A percentile compares a stretch with the other conserved stretches of the same genome.
Conservation (phyloP, 2,888 invertebrate species). For the Oegoconia quadripuncta region DNA sequence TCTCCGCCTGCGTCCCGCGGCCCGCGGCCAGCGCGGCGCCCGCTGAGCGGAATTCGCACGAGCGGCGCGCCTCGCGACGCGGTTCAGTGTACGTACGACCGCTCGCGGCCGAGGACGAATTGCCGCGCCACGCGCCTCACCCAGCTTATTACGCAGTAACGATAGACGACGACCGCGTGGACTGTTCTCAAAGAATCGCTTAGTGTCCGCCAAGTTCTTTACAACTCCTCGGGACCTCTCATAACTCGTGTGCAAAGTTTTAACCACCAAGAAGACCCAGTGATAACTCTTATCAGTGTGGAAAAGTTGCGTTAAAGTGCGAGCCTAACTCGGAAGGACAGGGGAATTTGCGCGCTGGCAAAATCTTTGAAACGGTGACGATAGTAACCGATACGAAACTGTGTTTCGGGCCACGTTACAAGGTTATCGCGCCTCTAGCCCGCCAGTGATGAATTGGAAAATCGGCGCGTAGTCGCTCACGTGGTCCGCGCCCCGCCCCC, state of each 20-base stretch:
- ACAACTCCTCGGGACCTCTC: constrained; percentile 21
- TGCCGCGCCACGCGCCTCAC: constrained; percentile 48
- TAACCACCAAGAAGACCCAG: constrained; percentile 32
- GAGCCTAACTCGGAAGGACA: constrained; percentile 47
- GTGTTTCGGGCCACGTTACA: constrained; percentile 72
- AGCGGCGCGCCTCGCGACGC: constrained; percentile 57
- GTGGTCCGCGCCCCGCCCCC: constrained; percentile 51
- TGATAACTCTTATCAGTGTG: constrained; percentile 68
- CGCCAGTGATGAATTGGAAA: constrained; percentile 78
- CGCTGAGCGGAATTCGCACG: constrained; percentile 32
- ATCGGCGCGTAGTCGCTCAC: constrained; percentile 79
- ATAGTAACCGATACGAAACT: constrained; percentile 55
- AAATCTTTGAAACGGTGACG: constrained; percentile 51
- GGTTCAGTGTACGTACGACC: constrained; percentile 74
- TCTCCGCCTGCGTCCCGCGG: constrained; percentile 35
- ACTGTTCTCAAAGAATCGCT: constrained; percentile 43
- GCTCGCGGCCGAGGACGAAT: constrained; percentile 62
- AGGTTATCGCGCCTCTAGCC: constrained; percentile 75
- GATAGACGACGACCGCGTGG: constrained; percentile 68
- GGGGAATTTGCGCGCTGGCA: constrained; percentile 45
- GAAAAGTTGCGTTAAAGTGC: constrained; percentile 64
- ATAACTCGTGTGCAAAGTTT: constrained; percentile 23
- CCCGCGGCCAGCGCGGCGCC: constrained; percentile 51
- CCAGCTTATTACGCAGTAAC: constrained; percentile 75
- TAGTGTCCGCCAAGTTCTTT: constrained; percentile 23